phyloP scores from a whole-genome alignment of 2,888 invertebrate species.

The Laothoe populi region DNA sequence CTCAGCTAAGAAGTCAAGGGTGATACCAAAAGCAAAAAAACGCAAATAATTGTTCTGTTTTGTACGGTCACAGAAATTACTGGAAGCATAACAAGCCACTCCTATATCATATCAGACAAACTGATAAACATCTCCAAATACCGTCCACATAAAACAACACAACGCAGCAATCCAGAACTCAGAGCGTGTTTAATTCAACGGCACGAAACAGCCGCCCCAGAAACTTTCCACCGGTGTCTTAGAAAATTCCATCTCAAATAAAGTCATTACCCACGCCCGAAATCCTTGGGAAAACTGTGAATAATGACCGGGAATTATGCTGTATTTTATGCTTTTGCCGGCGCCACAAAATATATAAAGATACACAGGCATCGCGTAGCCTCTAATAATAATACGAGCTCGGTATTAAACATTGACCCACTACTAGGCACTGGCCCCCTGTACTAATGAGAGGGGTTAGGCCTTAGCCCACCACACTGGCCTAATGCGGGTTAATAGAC shows the following conservation, averaged over 20 bases:
- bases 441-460: too few relatives aligned
- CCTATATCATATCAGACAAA: too few relatives aligned
- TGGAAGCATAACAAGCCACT: too few relatives aligned
- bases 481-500: too few relatives aligned
- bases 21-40: too few relatives aligned
- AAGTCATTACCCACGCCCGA: constrained; percentile 63
- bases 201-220: constrained; percentile 15
- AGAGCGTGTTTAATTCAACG: constrained; percentile 22
- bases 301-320: constrained; percentile 71
- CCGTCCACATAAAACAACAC: constrained; percentile 7
- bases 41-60: too few relatives aligned
- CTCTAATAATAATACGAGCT: not conserved
- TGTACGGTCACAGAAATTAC: too few relatives aligned
- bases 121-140: constrained; percentile 4
- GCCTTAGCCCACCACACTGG: too few relatives aligned
- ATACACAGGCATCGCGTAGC: not conserved
- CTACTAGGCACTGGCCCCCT: too few relatives aligned
- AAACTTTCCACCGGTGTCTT: constrained; percentile 40
- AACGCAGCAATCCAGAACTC: not conserved
- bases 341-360: not conserved
- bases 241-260: constrained; percentile 64
- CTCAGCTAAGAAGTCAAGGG: too few relatives aligned
- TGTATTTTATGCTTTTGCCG: constrained; percentile 63
- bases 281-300: constrained; percentile 66
- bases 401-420: too few relatives aligned